A percentile compares a stretch with the other conserved stretches of the same genome.
Evolutionary conservation across 2,113 vertebrate genomes (phyloP).

Genomic region (rat (Rattus norvegicus)): DNA sequence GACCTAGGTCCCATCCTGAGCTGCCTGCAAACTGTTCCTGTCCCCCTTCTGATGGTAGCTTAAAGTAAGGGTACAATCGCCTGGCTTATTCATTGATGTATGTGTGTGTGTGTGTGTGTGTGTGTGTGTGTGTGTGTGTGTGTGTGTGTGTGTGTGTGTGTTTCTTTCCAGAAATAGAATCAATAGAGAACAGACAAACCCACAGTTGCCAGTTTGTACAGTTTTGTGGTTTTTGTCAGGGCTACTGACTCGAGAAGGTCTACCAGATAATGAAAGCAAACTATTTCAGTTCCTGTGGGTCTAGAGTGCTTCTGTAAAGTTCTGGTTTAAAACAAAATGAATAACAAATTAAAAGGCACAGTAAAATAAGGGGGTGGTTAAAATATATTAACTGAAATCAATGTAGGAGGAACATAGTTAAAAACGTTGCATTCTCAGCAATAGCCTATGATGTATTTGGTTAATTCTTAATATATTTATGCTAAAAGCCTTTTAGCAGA

Average conservation of each 20-base stretch:
- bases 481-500: slow-evolving; percentile 84
- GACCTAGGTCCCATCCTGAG: slow-evolving; percentile 68
- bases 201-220: slow-evolving; percentile 89
- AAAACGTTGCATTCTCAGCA: slow-evolving; percentile 73
- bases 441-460: slow-evolving; percentile 61
- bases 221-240: slow-evolving; percentile 89
- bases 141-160: slow-evolving; percentile 67
- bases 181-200: slow-evolving; percentile 91
- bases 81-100: slow-evolving; percentile 81
- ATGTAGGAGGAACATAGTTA: slow-evolving; percentile 73
- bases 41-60: slow-evolving; percentile 64
- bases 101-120: slow-evolving; percentile 49
- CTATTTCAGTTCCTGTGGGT: slow-evolving; percentile 92
- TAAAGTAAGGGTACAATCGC: slow-evolving; percentile 83
- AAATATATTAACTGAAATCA: slow-evolving; percentile 83
- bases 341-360: slow-evolving; percentile 82
- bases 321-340: slow-evolving; percentile 86
- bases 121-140: slow-evolving; percentile 47
- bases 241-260: slow-evolving; percentile 87
- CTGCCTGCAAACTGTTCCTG: slow-evolving; percentile 75
- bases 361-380: slow-evolving; percentile 81
- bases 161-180: slow-evolving; percentile 89
- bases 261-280: slow-evolving; percentile 90
- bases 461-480: slow-evolving; percentile 82
- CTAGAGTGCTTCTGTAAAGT: slow-evolving; percentile 81